Evolutionary conservation across 2,113 vertebrate genomes (phyloP).

Genomic region (Clupea harengus): DNA sequence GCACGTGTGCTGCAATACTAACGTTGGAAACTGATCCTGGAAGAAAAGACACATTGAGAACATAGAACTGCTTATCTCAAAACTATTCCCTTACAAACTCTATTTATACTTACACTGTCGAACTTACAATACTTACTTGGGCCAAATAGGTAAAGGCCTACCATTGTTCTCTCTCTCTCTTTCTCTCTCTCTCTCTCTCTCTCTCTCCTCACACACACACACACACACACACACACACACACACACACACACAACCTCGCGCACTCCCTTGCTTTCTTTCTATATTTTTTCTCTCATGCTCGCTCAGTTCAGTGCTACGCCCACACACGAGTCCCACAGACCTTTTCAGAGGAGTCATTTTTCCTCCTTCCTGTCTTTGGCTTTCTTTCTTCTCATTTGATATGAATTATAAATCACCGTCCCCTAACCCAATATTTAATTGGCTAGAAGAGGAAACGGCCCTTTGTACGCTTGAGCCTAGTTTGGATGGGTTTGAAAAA

Average conservation of each 20-base stretch:
- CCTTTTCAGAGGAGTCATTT: background rate
- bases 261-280: background rate
- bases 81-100: background rate
- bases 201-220: conserved; percentile 8
- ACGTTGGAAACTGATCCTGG: background rate
- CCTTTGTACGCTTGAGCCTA: background rate
- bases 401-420: background rate
- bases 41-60: background rate
- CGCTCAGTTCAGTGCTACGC: no score
- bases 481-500: background rate
- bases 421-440: background rate
- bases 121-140: background rate
- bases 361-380: background rate
- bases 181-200: background rate
- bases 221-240: no score
- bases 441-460: background rate
- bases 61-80: background rate
- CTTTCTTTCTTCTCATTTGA: background rate
- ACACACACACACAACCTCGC: no score
- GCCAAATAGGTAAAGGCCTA: background rate
- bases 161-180: background rate
- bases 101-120: background rate
- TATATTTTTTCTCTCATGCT: background rate
- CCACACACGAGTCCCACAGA: background rate
- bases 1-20: background rate